These are phyloP conservation scores for Pithys albifrons DNA, from an alignment of 2,113 vertebrate species.

Conservation along the genomic window DNA sequence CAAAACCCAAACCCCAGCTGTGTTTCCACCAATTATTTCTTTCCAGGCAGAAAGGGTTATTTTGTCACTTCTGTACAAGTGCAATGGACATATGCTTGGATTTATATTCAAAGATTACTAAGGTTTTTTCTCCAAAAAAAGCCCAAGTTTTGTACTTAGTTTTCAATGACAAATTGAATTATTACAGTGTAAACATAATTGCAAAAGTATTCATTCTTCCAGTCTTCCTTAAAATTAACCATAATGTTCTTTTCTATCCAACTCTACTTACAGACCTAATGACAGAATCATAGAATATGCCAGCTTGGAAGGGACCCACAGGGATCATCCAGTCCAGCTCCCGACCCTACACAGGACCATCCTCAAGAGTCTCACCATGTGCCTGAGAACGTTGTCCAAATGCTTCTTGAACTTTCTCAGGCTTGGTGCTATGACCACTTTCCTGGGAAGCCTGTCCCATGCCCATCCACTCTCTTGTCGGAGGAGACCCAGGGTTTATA, in stretches of 20 bases:
- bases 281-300: neutral
- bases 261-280: neutral
- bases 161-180: neutral
- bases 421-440: too few relatives aligned
- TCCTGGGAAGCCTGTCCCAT: too few relatives aligned
- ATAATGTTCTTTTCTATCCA: neutral
- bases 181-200: neutral
- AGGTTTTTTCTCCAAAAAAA: neutral
- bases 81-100: neutral
- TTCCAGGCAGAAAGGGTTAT: neutral
- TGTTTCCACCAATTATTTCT: neutral
- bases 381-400: too few relatives aligned
- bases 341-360: too few relatives aligned
- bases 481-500: too few relatives aligned
- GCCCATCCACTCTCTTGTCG: too few relatives aligned
- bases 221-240: neutral
- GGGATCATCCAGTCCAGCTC: too few relatives aligned
- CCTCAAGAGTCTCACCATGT: too few relatives aligned
- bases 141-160: neutral
- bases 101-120: neutral
- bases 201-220: neutral
- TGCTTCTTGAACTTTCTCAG: too few relatives aligned
- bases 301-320: too few relatives aligned
- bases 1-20: too few relatives aligned
- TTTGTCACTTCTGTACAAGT: neutral